These are phyloP conservation scores for Drosophila ambigua DNA, from an alignment of 1,140 invertebrate species.

Conservation along the genomic window DNA sequence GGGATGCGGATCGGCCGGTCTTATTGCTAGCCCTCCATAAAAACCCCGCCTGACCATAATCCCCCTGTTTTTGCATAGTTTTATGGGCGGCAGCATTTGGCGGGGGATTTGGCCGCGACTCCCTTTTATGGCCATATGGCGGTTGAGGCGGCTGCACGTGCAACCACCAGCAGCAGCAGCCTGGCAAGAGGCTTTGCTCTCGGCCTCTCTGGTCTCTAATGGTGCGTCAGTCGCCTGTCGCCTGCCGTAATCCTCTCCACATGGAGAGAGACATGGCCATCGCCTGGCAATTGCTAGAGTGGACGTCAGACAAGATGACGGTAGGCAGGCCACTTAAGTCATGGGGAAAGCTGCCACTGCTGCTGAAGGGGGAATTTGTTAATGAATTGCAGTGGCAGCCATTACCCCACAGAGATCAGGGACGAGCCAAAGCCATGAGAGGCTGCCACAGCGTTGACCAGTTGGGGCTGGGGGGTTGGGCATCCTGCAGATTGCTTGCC, in stretches of 20 bases:
- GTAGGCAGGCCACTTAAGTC: slow-evolving; percentile 36
- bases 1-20: slow-evolving; percentile 18
- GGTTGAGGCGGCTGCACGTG: slow-evolving; percentile 32
- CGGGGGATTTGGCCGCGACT: slow-evolving; percentile 20
- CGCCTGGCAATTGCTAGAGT: slow-evolving; percentile 26
- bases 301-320: slow-evolving; percentile 1
- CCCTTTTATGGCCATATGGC: slow-evolving; percentile 15
- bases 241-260: background rate
- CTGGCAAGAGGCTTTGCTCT: background rate
- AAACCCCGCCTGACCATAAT: slow-evolving; percentile 40
- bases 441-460: too few relatives aligned
- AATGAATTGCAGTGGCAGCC: slow-evolving; percentile 71
- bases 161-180: slow-evolving; percentile 2
- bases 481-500: slow-evolving; percentile 44
- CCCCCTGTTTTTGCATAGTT: slow-evolving; percentile 46
- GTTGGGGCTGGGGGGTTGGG: background rate
- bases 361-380: slow-evolving; percentile 35
- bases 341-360: background rate
- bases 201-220: too few relatives aligned
- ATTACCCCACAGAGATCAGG: slow-evolving; percentile 29
- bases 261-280: background rate
- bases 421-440: slow-evolving; percentile 3
- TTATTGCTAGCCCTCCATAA: slow-evolving; percentile 39
- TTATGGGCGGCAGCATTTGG: slow-evolving; percentile 43
- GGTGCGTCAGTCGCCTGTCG: too few relatives aligned